Base-by-base conservation (phyloP, 2,888 invertebrate species). In the Tipula unca region DNA sequence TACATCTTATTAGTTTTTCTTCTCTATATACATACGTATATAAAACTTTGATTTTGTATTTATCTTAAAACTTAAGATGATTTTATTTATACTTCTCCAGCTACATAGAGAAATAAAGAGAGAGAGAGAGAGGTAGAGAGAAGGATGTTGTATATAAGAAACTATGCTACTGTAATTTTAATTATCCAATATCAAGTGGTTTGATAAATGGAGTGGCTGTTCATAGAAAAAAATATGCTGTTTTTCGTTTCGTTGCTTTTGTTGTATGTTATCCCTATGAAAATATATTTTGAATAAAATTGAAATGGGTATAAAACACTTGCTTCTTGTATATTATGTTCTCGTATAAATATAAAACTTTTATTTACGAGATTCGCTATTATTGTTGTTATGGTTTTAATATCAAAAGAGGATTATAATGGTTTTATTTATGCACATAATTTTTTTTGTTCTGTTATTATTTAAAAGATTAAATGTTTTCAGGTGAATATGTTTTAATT, bases 401-500 rank as follows among this genome's bases (percentile, higher is more conserved):
- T 69, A 69, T 25, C 25, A 69, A 69, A 25, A 69, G 69, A 69
- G 69, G 69, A 25, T 69, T 69, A 69, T 25, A 25, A 69, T 25
- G 69, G 69, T 69, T 69, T 69, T 69, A 69, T 69, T 69, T 69
- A 25, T 69, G 69, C 20, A n/a, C n/a, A 69, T 69, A 69, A 69
- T 20, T 69, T 48, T 69, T 69, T 69, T 48, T 48, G 48, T 17
- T 42, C 42, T 17, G 69, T 20, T 69, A 8, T 69, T 69, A 69
- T 69, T 48, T 69, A 69, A 69, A 69, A 69, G 69, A 69, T 69
- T 69, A 69, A 69, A 69, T 69, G 25, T 69, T 69, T 69, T 69
- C 69, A 69, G 69, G 69, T 69, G 69, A 69, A 69, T 69, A 69
- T 69, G 69, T 69, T 69, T 69, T 69, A 69, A 69, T 69, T 69